A percentile compares a stretch with the other conserved stretches of the same genome.
Evolutionary conservation across 2,113 vertebrate genomes (phyloP).

Genomic region (Malurus melanocephalus): DNA sequence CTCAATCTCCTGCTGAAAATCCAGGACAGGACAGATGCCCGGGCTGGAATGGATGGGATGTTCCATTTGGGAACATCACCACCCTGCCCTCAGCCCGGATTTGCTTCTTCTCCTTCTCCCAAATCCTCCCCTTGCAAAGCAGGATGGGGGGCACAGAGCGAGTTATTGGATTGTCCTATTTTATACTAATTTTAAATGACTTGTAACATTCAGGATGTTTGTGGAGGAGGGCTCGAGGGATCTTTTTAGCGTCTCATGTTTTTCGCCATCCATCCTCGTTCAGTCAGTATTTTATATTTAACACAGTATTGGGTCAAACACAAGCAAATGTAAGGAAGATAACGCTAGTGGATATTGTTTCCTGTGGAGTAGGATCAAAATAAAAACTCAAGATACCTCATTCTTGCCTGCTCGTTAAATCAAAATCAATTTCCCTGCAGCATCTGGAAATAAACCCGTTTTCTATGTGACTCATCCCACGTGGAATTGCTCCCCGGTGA

Average conservation of each 20-base stretch:
- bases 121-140: neutral
- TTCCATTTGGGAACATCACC: neutral
- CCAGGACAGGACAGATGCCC: neutral
- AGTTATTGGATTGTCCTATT: neutral
- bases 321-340: conserved; percentile 28
- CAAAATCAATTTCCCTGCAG: neutral
- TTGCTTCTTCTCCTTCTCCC: neutral
- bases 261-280: conserved; percentile 33
- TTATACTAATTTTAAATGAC: conserved; percentile 38
- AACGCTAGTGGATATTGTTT: conserved; percentile 22
- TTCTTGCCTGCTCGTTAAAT: neutral
- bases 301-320: conserved; percentile 31
- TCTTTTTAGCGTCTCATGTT: conserved; percentile 39
- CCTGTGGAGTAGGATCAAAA: conserved; percentile 52
- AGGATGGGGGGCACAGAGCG: neutral
- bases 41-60: neutral
- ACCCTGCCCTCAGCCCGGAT: neutral
- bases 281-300: conserved; percentile 67
- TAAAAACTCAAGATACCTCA: conserved; percentile 65
- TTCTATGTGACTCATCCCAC: neutral
- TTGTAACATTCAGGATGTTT: neutral
- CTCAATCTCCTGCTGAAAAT: neutral
- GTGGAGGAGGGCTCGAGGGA: neutral
- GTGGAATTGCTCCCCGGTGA: neutral
- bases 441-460: conserved; percentile 5